phyloP scores from a whole-genome alignment of 2,797 vertebrate genomes.

The Eulemur coronatus region DNA sequence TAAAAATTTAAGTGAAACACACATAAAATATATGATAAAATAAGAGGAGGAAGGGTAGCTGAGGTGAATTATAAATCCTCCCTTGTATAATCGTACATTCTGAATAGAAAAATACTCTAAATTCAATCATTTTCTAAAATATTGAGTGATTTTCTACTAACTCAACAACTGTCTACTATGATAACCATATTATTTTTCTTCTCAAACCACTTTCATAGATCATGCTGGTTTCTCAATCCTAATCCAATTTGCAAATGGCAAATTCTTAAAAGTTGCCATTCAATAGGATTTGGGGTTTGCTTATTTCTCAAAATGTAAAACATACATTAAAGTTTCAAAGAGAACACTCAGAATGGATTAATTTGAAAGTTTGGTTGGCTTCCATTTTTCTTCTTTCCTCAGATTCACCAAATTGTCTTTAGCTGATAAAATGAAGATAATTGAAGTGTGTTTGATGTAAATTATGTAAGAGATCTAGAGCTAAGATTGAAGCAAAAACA shows the following conservation, averaged over 20 bases:
- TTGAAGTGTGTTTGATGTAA: constrained; percentile 42
- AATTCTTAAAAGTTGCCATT: neutral
- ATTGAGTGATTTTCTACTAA: neutral
- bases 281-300: neutral
- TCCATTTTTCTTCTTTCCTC: neutral
- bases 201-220: neutral
- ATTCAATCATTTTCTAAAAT: constrained; percentile 39
- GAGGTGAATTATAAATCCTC: neutral
- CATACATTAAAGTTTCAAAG: constrained; percentile 37
- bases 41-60: neutral
- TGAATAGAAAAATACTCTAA: neutral
- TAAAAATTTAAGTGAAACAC: neutral
- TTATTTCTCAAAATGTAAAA: constrained; percentile 12
- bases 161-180: neutral
- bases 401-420: neutral
- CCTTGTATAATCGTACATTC: neutral
- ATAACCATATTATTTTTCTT: constrained; percentile 30
- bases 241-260: neutral
- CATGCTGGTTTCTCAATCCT: neutral
- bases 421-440: constrained; percentile 60
- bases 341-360: neutral
- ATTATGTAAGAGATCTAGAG: constrained; percentile 38
- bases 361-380: constrained; percentile 16
- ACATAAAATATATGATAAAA: neutral
- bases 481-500: neutral